These are phyloP conservation scores for Mixornis gularis DNA, from an alignment of 2,113 vertebrate genomes.

Conservation along the genomic window DNA sequence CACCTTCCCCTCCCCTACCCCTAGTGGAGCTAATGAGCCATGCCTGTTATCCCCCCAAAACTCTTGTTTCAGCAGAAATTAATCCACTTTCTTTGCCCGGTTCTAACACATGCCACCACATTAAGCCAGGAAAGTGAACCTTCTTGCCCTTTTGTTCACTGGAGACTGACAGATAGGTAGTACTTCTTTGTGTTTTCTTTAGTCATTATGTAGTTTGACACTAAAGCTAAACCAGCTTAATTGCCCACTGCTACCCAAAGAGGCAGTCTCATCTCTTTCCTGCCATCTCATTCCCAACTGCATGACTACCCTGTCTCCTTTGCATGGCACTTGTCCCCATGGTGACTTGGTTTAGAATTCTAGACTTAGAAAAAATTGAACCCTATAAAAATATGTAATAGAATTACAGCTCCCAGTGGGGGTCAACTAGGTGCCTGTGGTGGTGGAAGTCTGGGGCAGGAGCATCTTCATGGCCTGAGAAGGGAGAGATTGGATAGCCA, in stretches of 20 bases:
- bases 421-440: rapidly evolving
- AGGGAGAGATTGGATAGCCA: background rate
- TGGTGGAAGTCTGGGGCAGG: background rate
- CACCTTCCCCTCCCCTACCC: background rate
- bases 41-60: background rate
- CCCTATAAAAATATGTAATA: background rate
- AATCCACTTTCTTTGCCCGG: background rate
- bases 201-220: background rate
- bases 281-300: background rate
- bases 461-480: background rate
- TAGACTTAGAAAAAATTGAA: background rate
- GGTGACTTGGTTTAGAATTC: rapidly evolving
- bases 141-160: background rate
- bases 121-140: background rate
- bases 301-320: background rate
- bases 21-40: background rate
- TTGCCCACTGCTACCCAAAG: background rate
- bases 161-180: background rate
- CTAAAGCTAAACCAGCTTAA: background rate
- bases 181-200: background rate
- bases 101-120: background rate
- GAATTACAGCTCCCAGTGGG: rapidly evolving
- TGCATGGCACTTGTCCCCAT: background rate
- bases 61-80: slow-evolving; percentile 26
- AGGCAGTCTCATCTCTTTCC: background rate